Percentiles rank a stretch among this genome's conserved stretches.
These are phyloP conservation scores for Leptobrachium leishanense DNA, from an alignment of 2,113 vertebrate genomes.

Conservation along the genomic window DNA sequence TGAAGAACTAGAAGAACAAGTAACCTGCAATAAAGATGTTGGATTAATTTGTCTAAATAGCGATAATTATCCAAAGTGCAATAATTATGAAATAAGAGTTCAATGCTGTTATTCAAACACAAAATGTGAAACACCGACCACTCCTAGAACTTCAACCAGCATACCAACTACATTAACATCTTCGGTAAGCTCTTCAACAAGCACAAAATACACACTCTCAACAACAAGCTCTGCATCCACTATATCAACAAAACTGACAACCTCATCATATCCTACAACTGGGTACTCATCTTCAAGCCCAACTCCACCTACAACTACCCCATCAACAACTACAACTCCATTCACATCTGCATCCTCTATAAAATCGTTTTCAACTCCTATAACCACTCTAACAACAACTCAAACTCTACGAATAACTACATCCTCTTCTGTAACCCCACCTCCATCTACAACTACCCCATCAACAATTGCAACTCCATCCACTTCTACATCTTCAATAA, in stretches of 20 bases:
- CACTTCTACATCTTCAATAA: neutral
- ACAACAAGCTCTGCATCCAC: neutral
- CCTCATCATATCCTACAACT: neutral
- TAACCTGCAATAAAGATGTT: constrained; percentile 58
- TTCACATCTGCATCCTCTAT: neutral
- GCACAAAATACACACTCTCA: neutral
- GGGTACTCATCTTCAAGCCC: neutral
- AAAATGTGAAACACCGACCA: neutral
- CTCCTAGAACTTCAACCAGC: neutral
- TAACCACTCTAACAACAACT: neutral
- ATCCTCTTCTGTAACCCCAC: neutral
- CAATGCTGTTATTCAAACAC: constrained; percentile 8
- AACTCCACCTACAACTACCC: neutral
- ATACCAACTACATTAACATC: neutral
- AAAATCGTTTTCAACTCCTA: neutral
- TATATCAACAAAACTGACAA: neutral
- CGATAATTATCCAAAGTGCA: neutral
- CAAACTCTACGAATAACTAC: neutral
- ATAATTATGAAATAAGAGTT: constrained; percentile 29
- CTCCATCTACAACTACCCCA: neutral
- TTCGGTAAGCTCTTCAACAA: neutral
- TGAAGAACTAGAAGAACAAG: constrained; percentile 52
- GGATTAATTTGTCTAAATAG: constrained; percentile 67
- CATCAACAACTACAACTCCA: neutral
- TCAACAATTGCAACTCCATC: neutral